phyloP scores from a whole-genome alignment of 2,888 invertebrate genomes.

The Pyrgus malvae region DNA sequence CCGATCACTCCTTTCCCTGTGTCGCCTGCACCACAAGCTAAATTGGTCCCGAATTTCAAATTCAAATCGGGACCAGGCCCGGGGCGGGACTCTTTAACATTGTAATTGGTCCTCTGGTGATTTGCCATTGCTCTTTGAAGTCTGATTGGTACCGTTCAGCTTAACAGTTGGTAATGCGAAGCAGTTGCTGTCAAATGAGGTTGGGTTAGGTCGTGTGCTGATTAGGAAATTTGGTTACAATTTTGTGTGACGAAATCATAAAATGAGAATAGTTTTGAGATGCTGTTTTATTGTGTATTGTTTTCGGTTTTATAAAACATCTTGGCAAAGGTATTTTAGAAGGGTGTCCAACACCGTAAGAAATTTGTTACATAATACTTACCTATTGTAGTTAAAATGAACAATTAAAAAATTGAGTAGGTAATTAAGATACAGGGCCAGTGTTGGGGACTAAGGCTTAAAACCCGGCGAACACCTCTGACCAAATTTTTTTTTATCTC shows the following conservation, averaged over 20 bases:
- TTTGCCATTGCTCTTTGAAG: constrained; percentile 62
- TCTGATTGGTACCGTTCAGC: constrained; percentile 61
- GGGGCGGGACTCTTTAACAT: constrained; percentile 64
- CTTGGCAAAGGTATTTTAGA: too few relatives aligned
- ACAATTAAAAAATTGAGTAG: too few relatives aligned
- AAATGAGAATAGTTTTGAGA: too few relatives aligned
- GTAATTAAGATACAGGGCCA: too few relatives aligned
- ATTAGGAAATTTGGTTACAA: background rate
- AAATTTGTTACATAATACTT: too few relatives aligned
- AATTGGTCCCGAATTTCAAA: constrained; percentile 79
- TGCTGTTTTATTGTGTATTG: background rate
- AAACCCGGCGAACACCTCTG: too few relatives aligned
- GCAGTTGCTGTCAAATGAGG: constrained; percentile 25
- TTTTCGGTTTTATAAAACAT: too few relatives aligned
- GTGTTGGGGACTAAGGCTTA: too few relatives aligned
- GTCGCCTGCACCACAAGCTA: constrained; percentile 76
- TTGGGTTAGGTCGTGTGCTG: constrained; percentile 47
- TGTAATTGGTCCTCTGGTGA: constrained; percentile 73
- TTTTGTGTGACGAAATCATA: background rate
- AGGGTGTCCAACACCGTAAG: too few relatives aligned
- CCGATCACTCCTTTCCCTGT: constrained; percentile 65
- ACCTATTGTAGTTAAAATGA: too few relatives aligned
- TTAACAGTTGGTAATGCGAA: constrained; percentile 30
- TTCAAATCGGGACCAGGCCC: constrained; percentile 76
- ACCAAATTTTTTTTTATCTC: too few relatives aligned